Base-by-base conservation (phyloP, 2,113 vertebrate species). In the Raphicerus campestris region DNA sequence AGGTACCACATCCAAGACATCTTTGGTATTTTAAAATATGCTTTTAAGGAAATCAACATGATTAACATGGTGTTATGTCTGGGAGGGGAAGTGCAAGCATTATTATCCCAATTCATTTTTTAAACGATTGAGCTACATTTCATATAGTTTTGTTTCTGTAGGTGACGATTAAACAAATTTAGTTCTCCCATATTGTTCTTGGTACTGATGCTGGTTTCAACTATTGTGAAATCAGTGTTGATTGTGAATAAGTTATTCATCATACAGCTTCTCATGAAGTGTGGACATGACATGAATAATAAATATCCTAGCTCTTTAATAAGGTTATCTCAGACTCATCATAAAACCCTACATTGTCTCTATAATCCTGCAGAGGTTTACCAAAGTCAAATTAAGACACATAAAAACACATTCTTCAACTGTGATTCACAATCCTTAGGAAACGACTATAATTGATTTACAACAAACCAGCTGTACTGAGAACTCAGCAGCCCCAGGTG, bases 361-460 rank as follows among this genome's bases (percentile, higher is more conserved):
- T 96, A 30, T 93, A 94, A 98, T 97, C 89, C 19, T 93, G 60
- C 16, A 88, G 93, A 73, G 86, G 91, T 98, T 97, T 96, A 93
- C 94, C 55, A 19, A 96, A 96, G 92, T 92, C 87, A 98, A 98
- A 95, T 96, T 92, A 66, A 97, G 96, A 81, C 83, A 97, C 90
- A 91, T 30, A 87, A 97, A 90, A 98, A 51, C 87, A 97, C 45
- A 14, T 95, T 83, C 90, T 97, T 91, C 88, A 60, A 49, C 78
- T 81, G 45, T 70, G 95, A 97, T 66, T 98, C 94, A 97, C 97
- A 98, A 96, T 97, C 93, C 96, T 98, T 96, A 98, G 96, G 91
- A 97, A 97, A 96, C 75, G 77, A 83, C 61, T 97, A 83, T 96
- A 98, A 98, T 98, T 98, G 98, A 98, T 98, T 98, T 97, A 97